Base-by-base conservation (phyloP, 2,888 invertebrate species). In the Polyommatus iphigenia region DNA sequence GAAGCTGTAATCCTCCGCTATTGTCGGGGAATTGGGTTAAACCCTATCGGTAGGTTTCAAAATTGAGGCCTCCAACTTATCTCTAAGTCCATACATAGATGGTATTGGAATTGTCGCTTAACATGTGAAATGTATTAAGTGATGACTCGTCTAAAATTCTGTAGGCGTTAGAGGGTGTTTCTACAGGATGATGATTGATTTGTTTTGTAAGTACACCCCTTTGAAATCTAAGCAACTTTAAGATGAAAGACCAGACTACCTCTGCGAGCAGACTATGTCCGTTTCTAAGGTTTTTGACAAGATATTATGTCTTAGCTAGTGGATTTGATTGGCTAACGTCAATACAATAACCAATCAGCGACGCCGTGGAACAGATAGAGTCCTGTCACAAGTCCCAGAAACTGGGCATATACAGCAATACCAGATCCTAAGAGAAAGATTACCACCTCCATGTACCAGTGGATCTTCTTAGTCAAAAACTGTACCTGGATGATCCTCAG, bases 401-500 rank as follows among this genome's bases (percentile, higher is more conserved):
- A 10, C 46, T 46, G 10, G 10, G 46, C 46, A 10, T 46, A 3
- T 32, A 32, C 32, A 3, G 32, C 3, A 32, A 32, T 32, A 46
- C 10, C 10, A 46, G 46, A 46, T 13, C 46, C 13, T 10, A 13
- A 46, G 46, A 46, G 46, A 46, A 46, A 46, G 0, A 46, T 46
- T 13, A 46, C 46, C 10, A 46, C 46, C 13, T 13, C 46, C 46
- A 46, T 46, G 46, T 13, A 10, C 10, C 41, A 41, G 41, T 41
- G 2, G 46, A 46, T 41, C 10, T 41, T 46, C 46, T 46, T 46
- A 10, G 46, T 46, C 46, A 13, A 46, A 46, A 46, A 15, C 67
- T 32, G 78, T 88, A 97, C 98, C 96, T 98, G 98, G 85, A 98
- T 96, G 87, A 98, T 98, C 94, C 97, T 97, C 85, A 98, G 93